Base-by-base conservation (phyloP, 2,113 vertebrate genomes). In the Cynoglossus semilaevis region DNA sequence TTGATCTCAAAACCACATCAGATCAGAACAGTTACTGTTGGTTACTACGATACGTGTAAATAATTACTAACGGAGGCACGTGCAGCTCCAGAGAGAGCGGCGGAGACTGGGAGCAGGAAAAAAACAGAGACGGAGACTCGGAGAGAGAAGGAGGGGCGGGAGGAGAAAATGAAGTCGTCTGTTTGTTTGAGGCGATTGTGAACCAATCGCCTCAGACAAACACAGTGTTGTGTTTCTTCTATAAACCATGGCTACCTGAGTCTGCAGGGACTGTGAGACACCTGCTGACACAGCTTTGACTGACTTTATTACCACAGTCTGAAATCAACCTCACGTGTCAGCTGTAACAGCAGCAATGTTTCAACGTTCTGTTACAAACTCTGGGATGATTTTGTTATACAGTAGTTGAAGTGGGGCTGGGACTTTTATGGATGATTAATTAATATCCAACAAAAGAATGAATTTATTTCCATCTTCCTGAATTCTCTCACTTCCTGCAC, bases 201-300 rank as follows among this genome's bases (percentile, higher is more conserved):
- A 65, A 63, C 52, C 51, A 6, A 69, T 52, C 41, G 62, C 67
- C 69, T 76, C 67, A 85, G 81, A 73, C 77, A 84, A 82, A 77
- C 67, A 60, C 51, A 29, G 55, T 35, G 2, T 56, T 53, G 34
- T 43, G 42, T 37, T 60, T 29, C 68, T 64, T 74, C 43, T 72
- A 67, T 76, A 77, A 84, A 82, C 63, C 11, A 12, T 49, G 3
- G 52, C 58, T 47, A 75, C 76, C 74, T 53, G 58, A 16, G 35
- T 34, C 17, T 43, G 41, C 19, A 35, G 45, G 15, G 4, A 15
- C 9, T 11, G 11, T 41, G 14, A 1, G 50, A n/a, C n/a, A 18
- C 8, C 15, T 16, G 42, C 43, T 8, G 36, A 8, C 12, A 55
- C 12, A 45, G 15, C 15, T 34, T 16, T 3, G 8, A 35, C 35